Conservation (phyloP, 2,888 invertebrate genomes). For the Tholera decimalis region DNA sequence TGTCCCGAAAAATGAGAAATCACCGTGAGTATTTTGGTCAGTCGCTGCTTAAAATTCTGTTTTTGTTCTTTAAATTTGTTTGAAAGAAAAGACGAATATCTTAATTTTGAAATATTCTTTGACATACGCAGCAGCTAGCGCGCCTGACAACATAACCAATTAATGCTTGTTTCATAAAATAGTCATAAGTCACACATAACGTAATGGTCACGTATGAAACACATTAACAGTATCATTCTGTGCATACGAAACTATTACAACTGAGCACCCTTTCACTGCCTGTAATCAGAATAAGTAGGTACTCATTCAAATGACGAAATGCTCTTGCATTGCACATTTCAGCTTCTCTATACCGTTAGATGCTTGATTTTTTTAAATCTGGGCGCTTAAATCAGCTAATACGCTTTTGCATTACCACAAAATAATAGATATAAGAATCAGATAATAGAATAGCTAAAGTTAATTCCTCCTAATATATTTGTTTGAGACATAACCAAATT, state of each 20-base stretch:
- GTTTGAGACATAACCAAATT: too few relatives aligned
- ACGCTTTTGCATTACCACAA: too few relatives aligned
- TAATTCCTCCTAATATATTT: too few relatives aligned
- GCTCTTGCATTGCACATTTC: constrained; percentile 63
- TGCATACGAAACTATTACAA: constrained; percentile 4
- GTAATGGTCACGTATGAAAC: background rate
- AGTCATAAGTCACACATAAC: background rate
- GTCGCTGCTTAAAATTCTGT: background rate
- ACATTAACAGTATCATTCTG: background rate
- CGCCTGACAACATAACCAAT: background rate
- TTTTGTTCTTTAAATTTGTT: background rate
- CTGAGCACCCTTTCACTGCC: constrained; percentile 64
- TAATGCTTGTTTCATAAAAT: background rate
- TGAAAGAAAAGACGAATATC: background rate
- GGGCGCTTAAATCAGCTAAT: too few relatives aligned
- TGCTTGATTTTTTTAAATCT: background rate
- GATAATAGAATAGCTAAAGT: background rate
- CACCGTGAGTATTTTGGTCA: background rate
- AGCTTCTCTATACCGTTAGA: constrained; percentile 1
- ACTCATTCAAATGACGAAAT: constrained; percentile 69
- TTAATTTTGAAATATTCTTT: background rate
- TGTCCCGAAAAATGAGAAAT: background rate
- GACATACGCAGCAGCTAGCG: background rate
- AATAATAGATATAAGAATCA: too few relatives aligned
- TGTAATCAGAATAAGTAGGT: constrained; percentile 55